Evolutionary conservation across 2,797 vertebrate species (phyloP).

Genomic region (Taeniopygia guttata): DNA sequence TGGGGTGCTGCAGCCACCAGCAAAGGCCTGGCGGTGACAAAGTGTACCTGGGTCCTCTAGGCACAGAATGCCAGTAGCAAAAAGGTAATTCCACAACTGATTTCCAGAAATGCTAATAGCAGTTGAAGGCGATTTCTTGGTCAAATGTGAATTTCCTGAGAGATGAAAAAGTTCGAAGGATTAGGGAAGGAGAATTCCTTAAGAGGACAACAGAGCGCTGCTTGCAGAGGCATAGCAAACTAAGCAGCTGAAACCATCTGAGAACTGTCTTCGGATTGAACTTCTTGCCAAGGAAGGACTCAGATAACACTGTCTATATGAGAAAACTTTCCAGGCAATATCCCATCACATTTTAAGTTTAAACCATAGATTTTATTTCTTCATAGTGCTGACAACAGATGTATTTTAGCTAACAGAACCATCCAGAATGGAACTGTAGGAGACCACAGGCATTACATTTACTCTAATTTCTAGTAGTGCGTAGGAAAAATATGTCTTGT

Average conservation of each 20-base stretch:
- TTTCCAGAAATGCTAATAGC: background rate
- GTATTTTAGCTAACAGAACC: background rate
- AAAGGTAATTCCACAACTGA: background rate
- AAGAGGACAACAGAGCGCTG: fast-evolving
- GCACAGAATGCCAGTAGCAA: fast-evolving
- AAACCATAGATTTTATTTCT: conserved; percentile 16
- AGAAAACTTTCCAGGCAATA: conserved; percentile 45
- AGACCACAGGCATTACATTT: background rate
- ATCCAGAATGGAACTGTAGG: background rate
- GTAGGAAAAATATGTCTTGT: background rate
- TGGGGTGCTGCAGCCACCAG: background rate
- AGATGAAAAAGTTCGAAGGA: background rate
- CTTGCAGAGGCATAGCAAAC: conserved; percentile 3
- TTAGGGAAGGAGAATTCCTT: background rate
- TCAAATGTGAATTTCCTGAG: background rate
- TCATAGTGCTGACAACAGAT: conserved; percentile 22
- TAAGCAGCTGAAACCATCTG: conserved; percentile 1
- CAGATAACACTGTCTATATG: conserved; percentile 40
- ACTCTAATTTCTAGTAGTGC: background rate
- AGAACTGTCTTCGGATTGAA: conserved; percentile 35
- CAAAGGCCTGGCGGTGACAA: fast-evolving
- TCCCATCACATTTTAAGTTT: conserved; percentile 16
- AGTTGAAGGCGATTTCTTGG: background rate
- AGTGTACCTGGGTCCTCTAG: fast-evolving
- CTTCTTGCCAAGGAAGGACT: conserved; percentile 50